Percentiles rank a stretch among this genome's conserved stretches.
Conservation (phyloP, 2,113 vertebrate genomes). For the Neogobius melanostomus region DNA sequence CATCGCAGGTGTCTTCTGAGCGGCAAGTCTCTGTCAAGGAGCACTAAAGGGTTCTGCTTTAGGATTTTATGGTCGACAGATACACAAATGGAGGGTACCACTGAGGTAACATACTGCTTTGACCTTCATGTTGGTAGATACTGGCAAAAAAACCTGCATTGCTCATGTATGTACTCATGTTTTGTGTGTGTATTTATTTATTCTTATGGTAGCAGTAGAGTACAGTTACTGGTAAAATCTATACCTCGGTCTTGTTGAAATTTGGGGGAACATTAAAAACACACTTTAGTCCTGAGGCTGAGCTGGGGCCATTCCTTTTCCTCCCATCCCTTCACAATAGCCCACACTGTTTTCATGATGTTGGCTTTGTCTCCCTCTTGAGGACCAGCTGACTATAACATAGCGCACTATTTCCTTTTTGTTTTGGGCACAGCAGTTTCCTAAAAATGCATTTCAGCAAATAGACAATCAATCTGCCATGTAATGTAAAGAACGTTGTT, state of each 20-base stretch:
- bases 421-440: background rate
- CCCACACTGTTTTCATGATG: background rate
- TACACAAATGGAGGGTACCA: background rate
- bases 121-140: background rate
- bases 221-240: too few relatives aligned
- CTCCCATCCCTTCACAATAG: too few relatives aligned
- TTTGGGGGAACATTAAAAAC: too few relatives aligned
- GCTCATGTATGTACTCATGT: too few relatives aligned
- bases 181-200: too few relatives aligned
- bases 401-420: background rate
- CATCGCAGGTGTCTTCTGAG: constrained; percentile 64
- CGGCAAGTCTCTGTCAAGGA: background rate
- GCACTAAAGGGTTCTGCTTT: background rate
- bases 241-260: too few relatives aligned
- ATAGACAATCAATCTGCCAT: background rate
- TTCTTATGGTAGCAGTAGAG: too few relatives aligned
- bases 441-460: background rate
- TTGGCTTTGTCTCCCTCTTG: constrained; percentile 22
- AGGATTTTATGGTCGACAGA: background rate
- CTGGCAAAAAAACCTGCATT: too few relatives aligned
- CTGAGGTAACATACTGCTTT: background rate
- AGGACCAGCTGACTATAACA: background rate
- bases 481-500: too few relatives aligned
- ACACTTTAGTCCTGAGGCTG: too few relatives aligned
- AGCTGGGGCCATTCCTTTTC: too few relatives aligned